Base-by-base conservation (phyloP, 2,888 invertebrate species). In the Eupeodes luniger region DNA sequence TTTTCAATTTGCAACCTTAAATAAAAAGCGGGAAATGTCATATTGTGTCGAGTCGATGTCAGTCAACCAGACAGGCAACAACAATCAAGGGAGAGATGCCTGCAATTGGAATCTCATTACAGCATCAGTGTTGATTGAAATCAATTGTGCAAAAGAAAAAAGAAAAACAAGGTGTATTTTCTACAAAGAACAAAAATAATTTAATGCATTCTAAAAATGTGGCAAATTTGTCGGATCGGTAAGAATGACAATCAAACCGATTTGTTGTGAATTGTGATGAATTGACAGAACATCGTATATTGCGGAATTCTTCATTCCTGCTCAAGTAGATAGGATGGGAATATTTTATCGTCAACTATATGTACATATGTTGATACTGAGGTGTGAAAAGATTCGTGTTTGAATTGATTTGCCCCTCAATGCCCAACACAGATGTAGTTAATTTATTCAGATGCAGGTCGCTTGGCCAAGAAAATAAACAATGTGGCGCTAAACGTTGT, bases 81-180 rank as follows among this genome's bases (percentile, higher is more conserved):
- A 57, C 40, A 40, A 40, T 9, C 40, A 40, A 40, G 6, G 72
- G 70, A n/a, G 67, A 47, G 19, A 19, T 16, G 40, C 12, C 40
- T 36, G 7, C n/a, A 75, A 72, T 53, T 72, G 72, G 47, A 82
- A 70, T 78, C 34, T 14, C 4, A 62, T 85, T 66, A 62, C 59
- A 49, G 69, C 85, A 77, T 77, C 85, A 36, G 77, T 81, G 84
- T 69, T 72, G 80, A 81, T 81, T 77, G 80, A 88, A 74, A 69
- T 81, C 80, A 49, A 75, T 81, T 80, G 76, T 53, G 16, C 2
- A 53, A 16, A 53, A 55, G 9, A 40, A 34, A 14, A n/a, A 4
- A 36, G 19, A 81, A 53, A 51, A 44, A 10, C 10, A 49, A 72
- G 79, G 49, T 72, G 51, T 51, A 57, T 47, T n/a, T 16, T 10